These are phyloP conservation scores for Paralichthys olivaceus DNA, from an alignment of 2,113 vertebrate genomes.

Conservation along the genomic window DNA sequence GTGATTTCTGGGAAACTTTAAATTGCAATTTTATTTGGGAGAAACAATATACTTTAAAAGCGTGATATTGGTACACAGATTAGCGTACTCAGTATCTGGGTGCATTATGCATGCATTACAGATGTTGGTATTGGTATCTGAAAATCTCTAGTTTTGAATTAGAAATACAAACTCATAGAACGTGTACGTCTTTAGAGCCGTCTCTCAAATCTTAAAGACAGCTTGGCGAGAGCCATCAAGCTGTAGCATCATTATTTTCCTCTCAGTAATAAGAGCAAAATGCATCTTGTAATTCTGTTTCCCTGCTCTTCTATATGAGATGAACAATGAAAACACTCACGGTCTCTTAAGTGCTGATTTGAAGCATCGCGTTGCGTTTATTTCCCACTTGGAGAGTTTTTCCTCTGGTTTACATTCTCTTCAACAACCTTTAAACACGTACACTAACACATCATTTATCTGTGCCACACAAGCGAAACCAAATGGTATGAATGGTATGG, in stretches of 20 bases:
- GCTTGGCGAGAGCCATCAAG: not conserved
- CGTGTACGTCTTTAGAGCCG: not conserved
- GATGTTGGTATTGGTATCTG: not conserved
- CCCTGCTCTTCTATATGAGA: slow-evolving; percentile 12
- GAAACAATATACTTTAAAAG: too few relatives aligned
- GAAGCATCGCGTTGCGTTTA: slow-evolving; percentile 22
- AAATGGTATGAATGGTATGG: slow-evolving; percentile 13
- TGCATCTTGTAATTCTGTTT: slow-evolving; percentile 23
- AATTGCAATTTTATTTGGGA: too few relatives aligned
- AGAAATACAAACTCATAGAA: not conserved
- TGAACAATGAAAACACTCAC: slow-evolving; percentile 24
- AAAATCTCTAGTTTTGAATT: not conserved
- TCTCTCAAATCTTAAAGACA: slow-evolving; percentile 2
- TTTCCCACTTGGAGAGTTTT: slow-evolving; percentile 38
- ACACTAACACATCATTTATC: slow-evolving; percentile 36
- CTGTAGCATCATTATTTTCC: not conserved
- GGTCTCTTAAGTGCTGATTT: slow-evolving; percentile 34
- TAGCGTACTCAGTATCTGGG: too few relatives aligned
- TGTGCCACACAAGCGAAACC: slow-evolving; percentile 16
- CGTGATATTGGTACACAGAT: too few relatives aligned
- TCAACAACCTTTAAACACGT: slow-evolving; percentile 38
- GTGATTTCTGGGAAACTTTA: too few relatives aligned
- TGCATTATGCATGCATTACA: too few relatives aligned
- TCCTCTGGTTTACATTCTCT: slow-evolving; percentile 32
- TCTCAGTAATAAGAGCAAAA: slow-evolving; percentile 11